phyloP scores from a whole-genome alignment of 1,140 invertebrate genomes.

The Carcinoscorpius rotundicauda region DNA sequence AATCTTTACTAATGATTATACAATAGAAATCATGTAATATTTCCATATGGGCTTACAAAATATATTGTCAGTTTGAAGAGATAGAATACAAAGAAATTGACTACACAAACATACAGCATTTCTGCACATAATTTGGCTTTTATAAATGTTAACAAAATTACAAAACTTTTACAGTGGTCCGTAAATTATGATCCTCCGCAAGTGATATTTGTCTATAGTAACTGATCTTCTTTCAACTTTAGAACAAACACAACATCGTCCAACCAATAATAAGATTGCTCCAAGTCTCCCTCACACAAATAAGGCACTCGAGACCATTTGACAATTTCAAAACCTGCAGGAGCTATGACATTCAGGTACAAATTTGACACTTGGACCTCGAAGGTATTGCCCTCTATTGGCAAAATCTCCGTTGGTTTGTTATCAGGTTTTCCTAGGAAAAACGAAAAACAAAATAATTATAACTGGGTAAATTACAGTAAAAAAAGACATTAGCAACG shows the following conservation, averaged over 20 bases:
- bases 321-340: slow-evolving; percentile 55
- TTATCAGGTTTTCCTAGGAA: slow-evolving; percentile 44
- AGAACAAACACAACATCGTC: slow-evolving; percentile 68
- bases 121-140: too few species aligned
- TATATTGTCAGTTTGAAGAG: too few species aligned
- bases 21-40: too few species aligned
- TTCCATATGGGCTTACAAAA: too few species aligned
- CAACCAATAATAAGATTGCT: slow-evolving; percentile 79
- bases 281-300: slow-evolving; percentile 85
- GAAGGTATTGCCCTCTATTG: slow-evolving; percentile 52
- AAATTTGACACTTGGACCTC: slow-evolving; percentile 64
- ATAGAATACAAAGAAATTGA: too few species aligned
- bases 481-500: slow-evolving; percentile 12
- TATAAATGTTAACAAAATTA: too few species aligned
- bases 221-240: slow-evolving; percentile 14
- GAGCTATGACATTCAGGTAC: slow-evolving; percentile 51
- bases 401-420: slow-evolving; percentile 54
- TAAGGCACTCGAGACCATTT: slow-evolving; percentile 77
- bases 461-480: slow-evolving; percentile 9
- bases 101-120: too few species aligned
- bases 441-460: slow-evolving; percentile 4
- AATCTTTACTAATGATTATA: too few species aligned
- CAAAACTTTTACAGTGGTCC: too few species aligned
- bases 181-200: too few species aligned
- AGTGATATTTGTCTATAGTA: too few species aligned